A percentile compares a stretch with the other conserved stretches of the same genome.
Evolutionary conservation across 2,888 invertebrate species (phyloP).

Genomic region (Idaea aversata): DNA sequence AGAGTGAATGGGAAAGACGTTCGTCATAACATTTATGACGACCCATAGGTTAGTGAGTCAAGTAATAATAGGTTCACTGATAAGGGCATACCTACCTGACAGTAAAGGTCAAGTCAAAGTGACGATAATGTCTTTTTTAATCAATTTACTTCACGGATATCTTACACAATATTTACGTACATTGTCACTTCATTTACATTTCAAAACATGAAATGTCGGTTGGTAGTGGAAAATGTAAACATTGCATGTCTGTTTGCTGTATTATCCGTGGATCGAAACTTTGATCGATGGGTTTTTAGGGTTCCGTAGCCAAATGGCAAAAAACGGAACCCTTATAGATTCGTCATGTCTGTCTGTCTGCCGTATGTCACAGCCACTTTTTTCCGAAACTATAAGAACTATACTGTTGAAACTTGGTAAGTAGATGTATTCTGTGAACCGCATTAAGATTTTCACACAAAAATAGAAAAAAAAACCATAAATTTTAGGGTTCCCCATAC

Average conservation of each 20-base stretch:
- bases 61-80: slow-evolving; percentile 26
- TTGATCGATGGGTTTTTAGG: background rate
- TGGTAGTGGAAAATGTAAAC: background rate
- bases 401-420: no score
- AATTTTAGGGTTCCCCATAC: no score
- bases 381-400: no score
- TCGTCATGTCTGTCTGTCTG: no score
- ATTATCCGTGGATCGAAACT: background rate
- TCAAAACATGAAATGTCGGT: slow-evolving; percentile 5
- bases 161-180: slow-evolving; percentile 13
- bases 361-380: no score
- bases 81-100: slow-evolving; percentile 23
- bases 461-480: no score
- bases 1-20: slow-evolving; percentile 52
- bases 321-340: no score
- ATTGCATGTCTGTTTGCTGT: background rate
- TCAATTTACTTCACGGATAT: slow-evolving; percentile 19
- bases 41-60: slow-evolving; percentile 64
- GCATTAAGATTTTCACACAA: no score
- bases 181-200: slow-evolving; percentile 3
- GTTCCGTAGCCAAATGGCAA: no score
- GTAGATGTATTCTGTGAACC: no score
- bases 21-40: slow-evolving; percentile 33
- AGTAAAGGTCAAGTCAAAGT: slow-evolving; percentile 30
- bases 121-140: slow-evolving; percentile 26